Evolutionary conservation across 2,888 invertebrate genomes (phyloP).

Genomic region (Melolontha melolontha): DNA sequence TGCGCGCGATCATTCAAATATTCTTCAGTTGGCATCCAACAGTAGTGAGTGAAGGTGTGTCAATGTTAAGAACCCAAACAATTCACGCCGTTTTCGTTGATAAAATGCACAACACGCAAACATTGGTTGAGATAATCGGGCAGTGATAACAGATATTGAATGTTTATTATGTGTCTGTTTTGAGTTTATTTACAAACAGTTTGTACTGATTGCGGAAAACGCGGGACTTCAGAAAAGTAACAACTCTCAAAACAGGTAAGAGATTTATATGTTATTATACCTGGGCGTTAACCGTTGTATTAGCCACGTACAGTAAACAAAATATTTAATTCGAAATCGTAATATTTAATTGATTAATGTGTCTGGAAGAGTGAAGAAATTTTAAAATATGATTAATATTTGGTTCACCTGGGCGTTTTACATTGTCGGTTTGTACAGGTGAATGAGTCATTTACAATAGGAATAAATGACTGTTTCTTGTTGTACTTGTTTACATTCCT

Average conservation of each 20-base stretch:
- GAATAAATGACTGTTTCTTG: slow-evolving; percentile 6
- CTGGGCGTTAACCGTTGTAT: slow-evolving; percentile 35
- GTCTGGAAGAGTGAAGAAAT: neutral
- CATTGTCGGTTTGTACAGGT: slow-evolving; percentile 32
- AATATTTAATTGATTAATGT: neutral
- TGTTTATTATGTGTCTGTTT: slow-evolving; percentile 26
- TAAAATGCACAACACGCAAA: neutral
- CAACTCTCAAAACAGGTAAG: slow-evolving; percentile 21
- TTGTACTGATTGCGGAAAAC: slow-evolving; percentile 8
- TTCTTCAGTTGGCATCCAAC: slow-evolving; percentile 43
- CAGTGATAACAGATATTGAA: slow-evolving; percentile 2
- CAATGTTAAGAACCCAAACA: slow-evolving; percentile 4
- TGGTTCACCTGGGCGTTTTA: slow-evolving; percentile 21
- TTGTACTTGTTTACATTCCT: slow-evolving; percentile 31
- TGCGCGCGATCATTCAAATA: slow-evolving; percentile 40
- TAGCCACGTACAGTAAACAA: no score
- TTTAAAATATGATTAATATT: neutral
- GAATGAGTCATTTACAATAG: slow-evolving; percentile 33
- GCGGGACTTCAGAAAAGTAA: slow-evolving; percentile 14
- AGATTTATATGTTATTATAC: slow-evolving; percentile 11
- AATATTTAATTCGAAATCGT: neutral
- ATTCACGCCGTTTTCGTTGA: slow-evolving; percentile 11
- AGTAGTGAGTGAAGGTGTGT: slow-evolving; percentile 28
- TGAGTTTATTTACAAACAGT: slow-evolving; percentile 26
- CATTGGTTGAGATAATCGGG: slow-evolving; percentile 10